Percentiles rank a stretch among this genome's conserved stretches.
Evolutionary conservation across 1,140 invertebrate genomes (phyloP).

Genomic region (Neodiprion virginianus): DNA sequence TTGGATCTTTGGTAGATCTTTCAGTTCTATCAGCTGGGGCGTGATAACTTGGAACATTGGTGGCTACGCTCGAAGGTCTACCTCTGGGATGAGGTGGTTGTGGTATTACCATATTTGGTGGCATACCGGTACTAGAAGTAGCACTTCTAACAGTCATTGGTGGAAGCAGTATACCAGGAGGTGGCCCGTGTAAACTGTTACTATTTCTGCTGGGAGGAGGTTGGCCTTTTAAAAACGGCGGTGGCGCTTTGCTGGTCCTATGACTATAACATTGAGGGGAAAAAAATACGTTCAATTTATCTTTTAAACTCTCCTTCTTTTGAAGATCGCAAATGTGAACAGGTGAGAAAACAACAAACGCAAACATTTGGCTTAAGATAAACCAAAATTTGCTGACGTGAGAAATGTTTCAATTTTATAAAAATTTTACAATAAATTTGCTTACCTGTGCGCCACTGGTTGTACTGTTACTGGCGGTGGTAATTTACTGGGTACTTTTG

Average conservation of each 20-base stretch:
- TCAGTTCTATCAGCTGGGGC: conserved; percentile 58
- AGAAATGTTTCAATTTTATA: neutral
- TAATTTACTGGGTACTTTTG: conserved; percentile 57
- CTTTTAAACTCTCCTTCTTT: conserved; percentile 17
- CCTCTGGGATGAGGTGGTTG: conserved; percentile 64
- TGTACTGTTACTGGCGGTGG: conserved; percentile 56
- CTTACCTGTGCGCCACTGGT: conserved; percentile 50
- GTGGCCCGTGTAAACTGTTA: conserved; percentile 64
- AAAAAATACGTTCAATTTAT: conserved; percentile 21
- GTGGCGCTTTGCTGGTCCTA: conserved; percentile 56
- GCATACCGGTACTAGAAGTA: conserved; percentile 62
- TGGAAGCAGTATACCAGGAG: conserved; percentile 63
- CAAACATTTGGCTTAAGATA: conserved; percentile 9
- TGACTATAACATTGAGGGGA: conserved; percentile 36
- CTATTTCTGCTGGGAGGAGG: conserved; percentile 55
- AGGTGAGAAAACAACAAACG: neutral
- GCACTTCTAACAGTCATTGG: conserved; percentile 61
- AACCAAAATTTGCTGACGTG: neutral
- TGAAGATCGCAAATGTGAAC: too few relatives aligned
- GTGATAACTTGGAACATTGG: conserved; percentile 57
- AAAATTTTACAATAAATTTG: conserved; percentile 3
- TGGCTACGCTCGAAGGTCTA: conserved; percentile 45
- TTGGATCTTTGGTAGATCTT: conserved; percentile 59
- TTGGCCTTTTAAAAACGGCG: conserved; percentile 53
- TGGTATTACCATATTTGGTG: conserved; percentile 67